Evolutionary conservation across 1,140 invertebrate species (phyloP), one percentile per base, ranked within the genome.

Genomic region (Heliothis virescens): DNA sequence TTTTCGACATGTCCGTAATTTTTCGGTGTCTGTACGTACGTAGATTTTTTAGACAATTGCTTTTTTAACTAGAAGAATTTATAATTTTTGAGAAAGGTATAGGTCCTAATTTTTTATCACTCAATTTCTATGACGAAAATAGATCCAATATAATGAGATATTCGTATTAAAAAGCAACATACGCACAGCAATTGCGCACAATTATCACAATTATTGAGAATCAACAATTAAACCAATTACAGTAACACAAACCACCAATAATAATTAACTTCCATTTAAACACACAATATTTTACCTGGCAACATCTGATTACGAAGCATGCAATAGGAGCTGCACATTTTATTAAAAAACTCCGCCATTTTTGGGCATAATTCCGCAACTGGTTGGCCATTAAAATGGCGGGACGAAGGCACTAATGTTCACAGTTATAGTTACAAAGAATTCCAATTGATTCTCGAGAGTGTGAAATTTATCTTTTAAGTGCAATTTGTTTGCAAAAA

Each of bases 401-500:
- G 69, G 47, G 41, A 21, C 34, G 29, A 55, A 55, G 16, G 50
- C 26, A 72, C 69, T 72, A n/a, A n/a, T n/a, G n/a, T n/a, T n/a
- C n/a, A n/a, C n/a, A n/a, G n/a, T n/a, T 72, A 53, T 72, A 72
- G 69, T n/a, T 34, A 50, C n/a, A 80, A 80, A 63, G 69, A 73
- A 74, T 80, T 74, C 65, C 57, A 65, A 83, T 79, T 71, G 57
- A 41, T 62, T 77, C 67, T 81, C 77, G 47, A 60, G 69, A 83
- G 79, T 83, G 82, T 74, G 79, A 80, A 78, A 80, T 80, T 83
- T 79, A 78, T 72, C 72, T 79, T 80, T 78, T 78, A 74, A 48
- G 7, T 4, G 41, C 73, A 52, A 63, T 72, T 72, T 26, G 18
- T 1, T 15, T 3, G 55, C 29, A 72, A 72, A 72, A 55, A 55